Percentiles rank a stretch among this genome's conserved stretches.
phyloP scores from a whole-genome alignment of 1,140 invertebrate genomes.

The Eupristina koningsbergeri region DNA sequence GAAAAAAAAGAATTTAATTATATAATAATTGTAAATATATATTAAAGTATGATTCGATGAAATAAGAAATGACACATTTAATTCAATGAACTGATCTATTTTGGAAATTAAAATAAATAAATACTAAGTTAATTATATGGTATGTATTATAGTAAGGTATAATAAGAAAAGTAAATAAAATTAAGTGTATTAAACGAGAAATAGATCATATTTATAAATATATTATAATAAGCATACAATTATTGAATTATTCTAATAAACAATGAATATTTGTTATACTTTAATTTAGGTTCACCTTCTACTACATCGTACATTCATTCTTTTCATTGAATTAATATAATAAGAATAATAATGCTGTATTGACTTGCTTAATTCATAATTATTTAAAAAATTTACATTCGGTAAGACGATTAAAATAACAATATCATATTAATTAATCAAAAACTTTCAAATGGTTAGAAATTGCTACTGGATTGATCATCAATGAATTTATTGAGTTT shows the following conservation, averaged over 20 bases:
- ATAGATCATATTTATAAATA: slow-evolving; percentile 39
- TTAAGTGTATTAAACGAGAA: slow-evolving; percentile 13
- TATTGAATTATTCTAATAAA: slow-evolving; percentile 32
- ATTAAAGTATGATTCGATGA: neutral
- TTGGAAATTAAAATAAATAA: too few species aligned
- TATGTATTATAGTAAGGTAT: neutral
- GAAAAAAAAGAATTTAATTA: neutral
- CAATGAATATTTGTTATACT: slow-evolving; percentile 1
- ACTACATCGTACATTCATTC: neutral
- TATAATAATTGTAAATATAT: neutral
- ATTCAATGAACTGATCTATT: too few species aligned
- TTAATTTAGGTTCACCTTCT: neutral
- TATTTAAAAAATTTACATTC: neutral
- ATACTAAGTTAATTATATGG: neutral
- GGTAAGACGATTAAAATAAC: neutral
- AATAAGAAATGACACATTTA: neutral
- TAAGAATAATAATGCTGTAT: neutral
- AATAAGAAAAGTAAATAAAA: slow-evolving; percentile 18
- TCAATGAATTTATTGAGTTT: neutral
- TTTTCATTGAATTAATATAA: neutral
- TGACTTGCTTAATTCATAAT: neutral
- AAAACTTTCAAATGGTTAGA: neutral
- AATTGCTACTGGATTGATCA: neutral
- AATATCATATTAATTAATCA: neutral
- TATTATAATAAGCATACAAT: slow-evolving; percentile 31